Base-by-base conservation (phyloP, 2,797 vertebrate genomes). In the Leptatherina wallacei region DNA sequence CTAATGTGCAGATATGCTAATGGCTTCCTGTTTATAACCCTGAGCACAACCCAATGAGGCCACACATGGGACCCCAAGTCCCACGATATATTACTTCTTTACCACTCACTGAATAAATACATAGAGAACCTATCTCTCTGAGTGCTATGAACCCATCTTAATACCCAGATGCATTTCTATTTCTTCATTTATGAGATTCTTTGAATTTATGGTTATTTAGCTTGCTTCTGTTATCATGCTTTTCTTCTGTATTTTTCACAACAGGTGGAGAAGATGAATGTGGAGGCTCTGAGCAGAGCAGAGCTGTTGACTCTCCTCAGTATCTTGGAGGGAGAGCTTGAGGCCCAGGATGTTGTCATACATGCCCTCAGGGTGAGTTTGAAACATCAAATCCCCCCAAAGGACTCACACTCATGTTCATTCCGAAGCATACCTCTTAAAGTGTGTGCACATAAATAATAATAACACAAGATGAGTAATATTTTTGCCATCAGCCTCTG, bases 281-380 rank as follows among this genome's bases (percentile, higher is more conserved):
- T 98, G 92, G 98, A 99, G 94, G 97, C 97, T 88, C 96, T 99
- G 85, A 99, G 96, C 95, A 96, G 97, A 89, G 94, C 95, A 63
- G 97, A 99, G 91, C 96, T 99, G 77, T 93, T 99, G 87, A 99
- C 96, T 20, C 96, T 99, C 58, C 97, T 99, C 69, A 99, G 97
- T 92, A 95, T 99, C 83, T 92, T 99, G 80, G 97, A 99, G 90
- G 98, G 97, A 80, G 97, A 99, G 79, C 94, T 99, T 44, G 98
- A 99, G 93, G 98, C 98, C 69, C 96, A 97, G 84, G 98, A 99
- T 86, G 95, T 97, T 62, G 98, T 99, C 86, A 98, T 99, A 85
- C 97, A 99, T 87, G 95, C 96, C 78, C 95, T 99, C 82, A 97
- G 97, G 95, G 98, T 99, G 94, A 88, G 95, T 89, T 64, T 20